These are phyloP conservation scores for Oxyteleia sp. DNA, from an alignment of 2,888 invertebrate species.

Conservation along the genomic window DNA sequence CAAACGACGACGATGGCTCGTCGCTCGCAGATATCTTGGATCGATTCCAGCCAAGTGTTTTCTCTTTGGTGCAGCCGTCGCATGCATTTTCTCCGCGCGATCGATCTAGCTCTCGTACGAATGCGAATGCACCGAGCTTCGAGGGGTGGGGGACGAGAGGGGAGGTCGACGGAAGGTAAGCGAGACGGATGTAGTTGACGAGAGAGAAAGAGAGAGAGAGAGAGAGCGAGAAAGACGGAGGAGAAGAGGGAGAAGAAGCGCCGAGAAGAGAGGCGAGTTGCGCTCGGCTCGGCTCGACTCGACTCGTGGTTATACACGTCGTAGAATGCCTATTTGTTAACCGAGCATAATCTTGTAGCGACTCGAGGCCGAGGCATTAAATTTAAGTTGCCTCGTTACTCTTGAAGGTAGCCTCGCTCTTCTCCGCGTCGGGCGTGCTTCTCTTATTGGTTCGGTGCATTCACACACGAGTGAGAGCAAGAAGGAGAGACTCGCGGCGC, in stretches of 20 bases:
- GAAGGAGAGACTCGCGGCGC: constrained; percentile 36
- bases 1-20: constrained; percentile 53
- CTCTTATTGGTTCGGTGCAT: constrained; percentile 73
- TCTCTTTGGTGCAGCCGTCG: constrained; percentile 69
- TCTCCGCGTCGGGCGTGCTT: constrained; percentile 76
- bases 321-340: constrained; percentile 82
- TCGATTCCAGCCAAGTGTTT: constrained; percentile 73
- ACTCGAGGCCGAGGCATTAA: constrained; percentile 81
- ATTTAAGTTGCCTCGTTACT: constrained; percentile 84
- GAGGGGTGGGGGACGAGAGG: constrained; percentile 23
- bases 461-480: constrained; percentile 18
- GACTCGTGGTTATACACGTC: constrained; percentile 71
- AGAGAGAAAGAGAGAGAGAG: constrained; percentile 31
- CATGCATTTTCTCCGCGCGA: constrained; percentile 74
- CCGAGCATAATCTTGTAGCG: constrained; percentile 80
- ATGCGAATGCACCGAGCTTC: constrained; percentile 71
- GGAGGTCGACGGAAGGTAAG: constrained; percentile 2
- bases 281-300: constrained; percentile 31
- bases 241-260: constrained; percentile 46
- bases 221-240: neutral
- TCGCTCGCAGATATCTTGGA: constrained; percentile 70
- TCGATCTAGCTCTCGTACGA: constrained; percentile 72
- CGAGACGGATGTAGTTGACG: constrained; percentile 15
- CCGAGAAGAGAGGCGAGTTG: constrained; percentile 34
- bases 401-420: constrained; percentile 79